Evolutionary conservation across 2,888 invertebrate genomes (phyloP), one percentile per base, ranked within the genome.

Genomic region (Eupeodes latifasciatus): DNA sequence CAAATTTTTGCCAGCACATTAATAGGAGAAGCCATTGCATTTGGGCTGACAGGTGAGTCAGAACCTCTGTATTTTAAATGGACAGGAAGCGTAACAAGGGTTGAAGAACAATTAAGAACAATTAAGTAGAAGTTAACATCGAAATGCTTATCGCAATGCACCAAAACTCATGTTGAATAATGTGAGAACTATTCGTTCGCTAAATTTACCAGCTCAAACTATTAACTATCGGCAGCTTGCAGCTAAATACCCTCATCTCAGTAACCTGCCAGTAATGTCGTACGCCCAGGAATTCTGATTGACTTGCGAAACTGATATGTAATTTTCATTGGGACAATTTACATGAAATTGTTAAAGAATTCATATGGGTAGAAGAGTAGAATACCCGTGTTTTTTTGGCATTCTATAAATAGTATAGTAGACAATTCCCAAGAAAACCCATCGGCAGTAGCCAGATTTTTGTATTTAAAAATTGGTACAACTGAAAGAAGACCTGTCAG

Each of bases 151-250:
- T 27, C 69, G 74, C 14, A 67, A 12, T 57, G 44, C 40, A 47
- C 34, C 44, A 64, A 19, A 40, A 19, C 74, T 40, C 27, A 74
- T 1, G 49, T 47, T 51, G 80, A 75, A 12, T 16, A 59, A 14
- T 55, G 79, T n/a, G n/a, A n/a, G n/a, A n/a, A n/a, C n/a, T n/a
- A n/a, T n/a, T n/a, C n/a, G n/a, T n/a, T n/a, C n/a, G 55, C 78
- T 81, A 14, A 81, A 86, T 55, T 69, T 86, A 44, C 81, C 78
- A 9, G 51, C 59, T 10, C 81, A 86, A 78, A 57, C 74, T 1
- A 16, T 78, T 12, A 55, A 72, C 9, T 66, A 74, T 27, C 53
- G 34, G 19, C 74, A 86, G 64, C 16, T 86, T 11, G 47, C 78
- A 19, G 12, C 67, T 14, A 64, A 57, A 16, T 87, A 83, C 36